Conservation (phyloP, 2,113 vertebrate genomes). For the Struthidea cinerea region DNA sequence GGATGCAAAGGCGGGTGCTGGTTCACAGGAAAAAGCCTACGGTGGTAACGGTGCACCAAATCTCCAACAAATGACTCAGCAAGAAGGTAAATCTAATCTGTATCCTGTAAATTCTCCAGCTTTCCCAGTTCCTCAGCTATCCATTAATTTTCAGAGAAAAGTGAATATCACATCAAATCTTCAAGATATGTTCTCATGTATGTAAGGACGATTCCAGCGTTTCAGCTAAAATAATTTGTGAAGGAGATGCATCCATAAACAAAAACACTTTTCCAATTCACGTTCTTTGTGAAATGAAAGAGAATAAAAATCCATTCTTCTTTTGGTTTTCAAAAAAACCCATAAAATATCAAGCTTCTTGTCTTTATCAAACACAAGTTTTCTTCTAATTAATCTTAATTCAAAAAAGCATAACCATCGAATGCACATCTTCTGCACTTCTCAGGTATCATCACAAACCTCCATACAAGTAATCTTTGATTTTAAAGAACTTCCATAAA, state of each 20-base stretch:
- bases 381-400: not conserved
- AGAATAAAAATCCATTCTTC: not conserved
- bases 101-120: not conserved
- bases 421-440: accelerated
- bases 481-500: not conserved
- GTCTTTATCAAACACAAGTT: not conserved
- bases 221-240: not conserved
- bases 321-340: not conserved
- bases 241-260: not conserved
- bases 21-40: not conserved
- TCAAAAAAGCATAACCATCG: not conserved
- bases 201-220: not conserved
- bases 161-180: not conserved
- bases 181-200: not conserved
- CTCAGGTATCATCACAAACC: not conserved
- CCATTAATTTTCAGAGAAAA: not conserved
- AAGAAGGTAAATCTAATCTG: not conserved
- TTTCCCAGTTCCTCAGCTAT: not conserved
- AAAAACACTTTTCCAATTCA: not conserved
- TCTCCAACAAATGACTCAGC: not conserved
- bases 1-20: accelerated
- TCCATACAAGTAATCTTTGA: not conserved
- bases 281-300: not conserved
- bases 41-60: not conserved
- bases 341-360: not conserved